phyloP scores from a whole-genome alignment of 2,113 vertebrate species.

The Odocoileus virginianus region DNA sequence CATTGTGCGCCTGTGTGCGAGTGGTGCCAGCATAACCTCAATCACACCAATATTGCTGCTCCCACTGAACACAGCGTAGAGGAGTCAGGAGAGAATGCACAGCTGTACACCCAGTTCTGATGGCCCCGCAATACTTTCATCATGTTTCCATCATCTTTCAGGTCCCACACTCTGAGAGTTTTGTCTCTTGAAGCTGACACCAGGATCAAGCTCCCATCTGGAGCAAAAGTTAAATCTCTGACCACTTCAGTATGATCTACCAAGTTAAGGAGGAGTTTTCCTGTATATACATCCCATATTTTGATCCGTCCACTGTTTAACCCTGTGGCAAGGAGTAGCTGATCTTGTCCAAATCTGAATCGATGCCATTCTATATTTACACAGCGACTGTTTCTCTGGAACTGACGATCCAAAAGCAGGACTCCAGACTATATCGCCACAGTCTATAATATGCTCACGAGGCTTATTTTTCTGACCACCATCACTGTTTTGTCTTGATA shows the following conservation, averaged over 20 bases:
- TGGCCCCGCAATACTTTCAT: too few relatives aligned
- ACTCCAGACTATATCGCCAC: constrained; percentile 96
- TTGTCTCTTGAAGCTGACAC: constrained; percentile 98
- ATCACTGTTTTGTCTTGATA: constrained; percentile 83
- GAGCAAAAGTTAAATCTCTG: constrained; percentile 95
- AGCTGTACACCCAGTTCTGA: too few relatives aligned
- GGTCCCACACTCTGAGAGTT: constrained; percentile 98
- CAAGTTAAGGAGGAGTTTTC: constrained; percentile 96
- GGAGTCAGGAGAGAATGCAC: too few relatives aligned
- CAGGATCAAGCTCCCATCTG: constrained; percentile 94
- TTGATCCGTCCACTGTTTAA: constrained; percentile 98
- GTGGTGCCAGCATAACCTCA: too few relatives aligned
- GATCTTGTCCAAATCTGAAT: constrained; percentile 95
- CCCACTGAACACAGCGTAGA: too few relatives aligned
- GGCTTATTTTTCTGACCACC: constrained; percentile 80
- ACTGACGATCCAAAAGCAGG: constrained; percentile 96
- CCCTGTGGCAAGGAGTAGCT: constrained; percentile 94
- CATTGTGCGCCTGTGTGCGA: too few relatives aligned
- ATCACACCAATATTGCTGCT: too few relatives aligned
- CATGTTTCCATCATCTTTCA: constrained; percentile 91
- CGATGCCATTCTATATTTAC: constrained; percentile 98
- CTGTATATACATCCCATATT: constrained; percentile 99
- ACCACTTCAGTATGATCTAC: constrained; percentile 97
- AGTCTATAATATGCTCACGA: constrained; percentile 92
- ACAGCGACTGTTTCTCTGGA: constrained; percentile 95